Conservation (phyloP, 2,797 vertebrate species). For the Babyrousa celebensis region DNA sequence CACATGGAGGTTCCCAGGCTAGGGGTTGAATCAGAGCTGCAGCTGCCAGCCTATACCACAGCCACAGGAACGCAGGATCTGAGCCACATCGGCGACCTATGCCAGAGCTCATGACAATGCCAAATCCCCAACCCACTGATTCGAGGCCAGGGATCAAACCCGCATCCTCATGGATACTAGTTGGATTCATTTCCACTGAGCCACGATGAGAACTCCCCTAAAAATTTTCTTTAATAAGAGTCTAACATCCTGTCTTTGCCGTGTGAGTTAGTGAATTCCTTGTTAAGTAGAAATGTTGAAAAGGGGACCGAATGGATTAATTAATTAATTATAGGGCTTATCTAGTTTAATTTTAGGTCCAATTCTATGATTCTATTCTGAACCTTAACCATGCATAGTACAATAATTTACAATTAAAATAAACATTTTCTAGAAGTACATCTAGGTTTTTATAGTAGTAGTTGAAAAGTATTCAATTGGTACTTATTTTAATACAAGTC, state of each 20-base stretch:
- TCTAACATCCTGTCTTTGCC: not conserved
- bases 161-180: too few species aligned
- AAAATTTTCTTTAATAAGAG: not conserved
- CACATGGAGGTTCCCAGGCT: too few species aligned
- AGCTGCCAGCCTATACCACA: too few species aligned
- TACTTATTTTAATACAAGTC: constrained; percentile 15
- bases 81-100: too few species aligned
- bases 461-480: not conserved
- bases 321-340: not conserved
- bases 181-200: too few species aligned
- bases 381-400: not conserved
- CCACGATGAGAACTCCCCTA: too few species aligned
- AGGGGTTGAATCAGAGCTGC: too few species aligned
- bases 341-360: constrained; percentile 31
- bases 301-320: not conserved
- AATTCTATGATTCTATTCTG: constrained; percentile 6
- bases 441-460: constrained; percentile 52
- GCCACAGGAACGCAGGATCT: too few species aligned
- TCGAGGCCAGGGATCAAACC: too few species aligned
- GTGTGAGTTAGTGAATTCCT: not conserved
- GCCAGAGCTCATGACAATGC: too few species aligned
- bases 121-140: too few species aligned
- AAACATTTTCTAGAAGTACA: not conserved
- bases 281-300: not conserved
- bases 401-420: not conserved